phyloP scores from a whole-genome alignment of 2,113 vertebrate genomes.

The Otocyon megalotis region DNA sequence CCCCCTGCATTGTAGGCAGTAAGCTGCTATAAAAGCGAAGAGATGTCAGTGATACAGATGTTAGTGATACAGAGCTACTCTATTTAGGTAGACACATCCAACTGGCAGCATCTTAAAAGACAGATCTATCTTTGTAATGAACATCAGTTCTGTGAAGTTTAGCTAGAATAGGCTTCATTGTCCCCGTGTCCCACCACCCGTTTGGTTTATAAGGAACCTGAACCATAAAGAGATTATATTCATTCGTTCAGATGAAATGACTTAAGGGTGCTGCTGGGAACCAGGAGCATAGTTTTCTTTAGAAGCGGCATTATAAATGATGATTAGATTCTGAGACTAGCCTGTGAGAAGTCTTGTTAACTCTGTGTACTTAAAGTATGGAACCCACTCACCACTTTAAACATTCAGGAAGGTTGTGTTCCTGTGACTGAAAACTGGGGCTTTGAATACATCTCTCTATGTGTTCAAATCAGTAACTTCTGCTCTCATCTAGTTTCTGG shows the following conservation, averaged over 20 bases:
- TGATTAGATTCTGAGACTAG: neutral
- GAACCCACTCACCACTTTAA: constrained; percentile 31
- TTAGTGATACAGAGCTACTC: neutral
- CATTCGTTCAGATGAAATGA: constrained; percentile 1
- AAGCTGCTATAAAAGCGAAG: neutral
- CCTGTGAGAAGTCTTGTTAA: neutral
- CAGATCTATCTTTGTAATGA: neutral
- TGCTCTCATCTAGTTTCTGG: neutral
- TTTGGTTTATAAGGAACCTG: constrained; percentile 12
- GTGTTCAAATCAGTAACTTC: neutral
- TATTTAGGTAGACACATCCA: neutral
- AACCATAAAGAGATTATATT: neutral
- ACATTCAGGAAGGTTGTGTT: neutral
- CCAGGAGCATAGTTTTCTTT: neutral
- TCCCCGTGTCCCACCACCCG: neutral
- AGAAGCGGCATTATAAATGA: neutral
- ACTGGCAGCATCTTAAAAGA: neutral
- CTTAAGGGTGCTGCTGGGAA: constrained; percentile 1
- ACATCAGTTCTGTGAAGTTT: neutral
- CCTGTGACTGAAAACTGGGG: neutral
- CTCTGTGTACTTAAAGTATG: neutral
- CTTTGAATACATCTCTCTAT: neutral
- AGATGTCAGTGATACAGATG: neutral
- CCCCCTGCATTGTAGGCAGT: neutral
- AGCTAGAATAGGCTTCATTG: neutral